Evolutionary conservation across 2,113 vertebrate genomes (phyloP), one percentile per base, ranked within the genome.

Genomic region (Nymphicus hollandicus): DNA sequence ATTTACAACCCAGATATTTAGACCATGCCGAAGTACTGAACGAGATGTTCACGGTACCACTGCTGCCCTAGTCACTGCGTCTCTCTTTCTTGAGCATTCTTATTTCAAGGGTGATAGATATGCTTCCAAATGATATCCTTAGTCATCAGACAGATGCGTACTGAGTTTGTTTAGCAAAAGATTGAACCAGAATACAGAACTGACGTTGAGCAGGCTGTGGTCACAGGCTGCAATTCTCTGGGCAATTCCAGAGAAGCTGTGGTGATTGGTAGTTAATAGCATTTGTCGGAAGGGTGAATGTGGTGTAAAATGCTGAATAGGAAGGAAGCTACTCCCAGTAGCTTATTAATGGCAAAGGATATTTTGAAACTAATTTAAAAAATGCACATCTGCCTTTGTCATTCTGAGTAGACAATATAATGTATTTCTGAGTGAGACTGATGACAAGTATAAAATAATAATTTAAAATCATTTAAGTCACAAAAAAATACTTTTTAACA

Each of bases 21-120:
- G 31, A 71, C 37, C 9, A 2, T 10, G 20, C 23, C 1, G 2
- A 68, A 53, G 6, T 37, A 72, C 22, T 0, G 0, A 86, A 47
- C 12, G 25, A 69, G 56, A 31, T 20, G 2, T 93, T 81, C 52
- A 25, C 2, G 0, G 24, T 24, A 60, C 10, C 35, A 6, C 63
- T 24, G 17, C 24, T 86, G 53, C 65, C 16, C 8, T n/a, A 19
- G 47, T 44, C 55, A n/a, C 65, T 33, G 11, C 0, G 0, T 69
- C 16, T 74, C 47, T 92, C 89, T 85, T 28, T 73, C 56, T 69
- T 0, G 0, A 79, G 15, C 11, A 2, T 63, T 81, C 23, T 49
- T 20, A 33, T 93, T 86, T 68, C 44, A 18, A 53, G 33, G 44
- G 25, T 56, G 50, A 72, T 0, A 4, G 29, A 19, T 70, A 74